A percentile compares a stretch with the other conserved stretches of the same genome.
phyloP scores from a whole-genome alignment of 2,797 vertebrate genomes.

The Oreochromis grahami region DNA sequence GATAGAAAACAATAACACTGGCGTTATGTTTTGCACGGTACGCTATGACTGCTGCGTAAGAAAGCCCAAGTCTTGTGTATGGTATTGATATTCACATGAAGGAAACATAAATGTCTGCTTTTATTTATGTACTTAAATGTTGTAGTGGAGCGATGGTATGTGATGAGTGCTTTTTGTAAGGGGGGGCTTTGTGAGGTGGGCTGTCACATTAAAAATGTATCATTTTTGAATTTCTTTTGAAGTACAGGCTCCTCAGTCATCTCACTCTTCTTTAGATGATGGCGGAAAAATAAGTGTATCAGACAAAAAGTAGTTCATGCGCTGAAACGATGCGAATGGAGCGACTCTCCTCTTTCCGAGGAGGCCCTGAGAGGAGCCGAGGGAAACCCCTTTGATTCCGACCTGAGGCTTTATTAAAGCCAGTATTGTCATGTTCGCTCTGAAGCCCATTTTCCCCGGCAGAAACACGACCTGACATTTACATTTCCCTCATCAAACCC shows the following conservation, averaged over 20 bases:
- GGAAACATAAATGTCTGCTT: neutral
- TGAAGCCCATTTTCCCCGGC: conserved; percentile 14
- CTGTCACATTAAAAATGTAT: neutral
- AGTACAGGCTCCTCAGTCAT: neutral
- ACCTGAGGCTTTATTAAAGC: conserved; percentile 37
- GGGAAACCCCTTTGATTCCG: conserved; percentile 32
- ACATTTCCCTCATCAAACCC: conserved; percentile 50
- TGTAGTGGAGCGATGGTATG: neutral
- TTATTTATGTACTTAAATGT: neutral
- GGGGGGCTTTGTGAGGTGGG: neutral
- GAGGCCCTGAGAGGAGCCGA: neutral
- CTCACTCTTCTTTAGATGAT: neutral
- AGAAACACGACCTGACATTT: conserved; percentile 48
- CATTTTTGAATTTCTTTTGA: neutral
- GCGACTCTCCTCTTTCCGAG: neutral
- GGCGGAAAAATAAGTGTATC: neutral
- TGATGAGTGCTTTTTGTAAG: neutral
- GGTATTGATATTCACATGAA: neutral
- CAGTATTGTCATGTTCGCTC: conserved; percentile 29
- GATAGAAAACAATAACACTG: neutral
- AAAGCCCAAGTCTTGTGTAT: neutral
- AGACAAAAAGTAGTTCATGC: neutral
- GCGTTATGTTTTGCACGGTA: neutral
- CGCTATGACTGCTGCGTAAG: neutral
- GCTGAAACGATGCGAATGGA: neutral